A percentile compares a stretch with the other conserved stretches of the same genome.
phyloP scores from a whole-genome alignment of 2,888 invertebrate species.

The Thymelicus lineola region DNA sequence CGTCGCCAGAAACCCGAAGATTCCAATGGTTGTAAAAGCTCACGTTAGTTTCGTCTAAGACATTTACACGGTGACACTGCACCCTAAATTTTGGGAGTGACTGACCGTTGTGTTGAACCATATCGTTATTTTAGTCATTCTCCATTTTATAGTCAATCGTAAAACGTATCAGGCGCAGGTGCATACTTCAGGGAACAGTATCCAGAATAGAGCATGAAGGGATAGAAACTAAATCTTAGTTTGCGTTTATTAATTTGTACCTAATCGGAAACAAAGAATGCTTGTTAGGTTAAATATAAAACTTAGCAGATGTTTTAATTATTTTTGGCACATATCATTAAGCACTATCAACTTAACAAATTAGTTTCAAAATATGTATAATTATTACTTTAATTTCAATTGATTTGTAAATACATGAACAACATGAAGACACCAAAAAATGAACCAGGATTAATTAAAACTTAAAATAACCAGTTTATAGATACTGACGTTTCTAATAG shows the following conservation, averaged over 20 bases:
- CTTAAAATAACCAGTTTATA: too few relatives aligned
- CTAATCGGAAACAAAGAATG: neutral
- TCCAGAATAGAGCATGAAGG: neutral
- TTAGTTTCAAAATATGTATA: too few relatives aligned
- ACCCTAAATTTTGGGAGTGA: constrained; percentile 39
- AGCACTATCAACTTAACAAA: too few relatives aligned
- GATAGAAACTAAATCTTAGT: neutral
- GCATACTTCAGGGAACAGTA: constrained; percentile 44
- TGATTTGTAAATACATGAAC: too few relatives aligned
- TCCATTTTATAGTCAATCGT: constrained; percentile 56
- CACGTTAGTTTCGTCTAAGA: constrained; percentile 40
- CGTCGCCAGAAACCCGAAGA: constrained; percentile 62
- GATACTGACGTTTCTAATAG: too few relatives aligned
- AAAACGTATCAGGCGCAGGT: constrained; percentile 63
- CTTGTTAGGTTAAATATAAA: too few relatives aligned
- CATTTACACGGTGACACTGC: constrained; percentile 35
- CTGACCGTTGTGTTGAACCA: constrained; percentile 35
- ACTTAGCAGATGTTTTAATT: too few relatives aligned
- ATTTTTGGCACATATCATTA: too few relatives aligned
- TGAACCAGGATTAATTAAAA: too few relatives aligned
- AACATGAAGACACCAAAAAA: too few relatives aligned
- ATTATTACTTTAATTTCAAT: too few relatives aligned
- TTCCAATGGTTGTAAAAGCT: constrained; percentile 46
- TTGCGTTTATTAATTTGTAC: neutral
- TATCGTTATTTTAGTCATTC: constrained; percentile 45